Evolutionary conservation across 2,797 vertebrate genomes (phyloP).

Genomic region (Manis javanica): DNA sequence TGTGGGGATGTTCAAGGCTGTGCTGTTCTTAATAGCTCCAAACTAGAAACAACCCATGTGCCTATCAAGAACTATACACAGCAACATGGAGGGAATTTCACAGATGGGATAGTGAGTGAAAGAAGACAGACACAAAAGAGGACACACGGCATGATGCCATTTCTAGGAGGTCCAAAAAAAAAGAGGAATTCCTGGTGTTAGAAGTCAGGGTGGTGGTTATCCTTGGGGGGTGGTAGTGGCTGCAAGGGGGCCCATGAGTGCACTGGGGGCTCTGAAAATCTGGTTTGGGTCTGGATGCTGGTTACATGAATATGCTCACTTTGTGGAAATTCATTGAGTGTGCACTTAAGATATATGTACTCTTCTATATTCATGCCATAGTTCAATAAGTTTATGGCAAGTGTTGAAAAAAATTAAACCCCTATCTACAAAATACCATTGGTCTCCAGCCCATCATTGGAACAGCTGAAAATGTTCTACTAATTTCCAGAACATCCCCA

Average conservation of each 20-base stretch:
- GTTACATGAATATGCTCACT: not conserved
- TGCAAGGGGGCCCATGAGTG: accelerated
- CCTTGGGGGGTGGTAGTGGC: accelerated
- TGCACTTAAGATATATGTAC: accelerated
- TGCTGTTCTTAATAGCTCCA: not conserved
- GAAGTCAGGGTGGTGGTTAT: not conserved
- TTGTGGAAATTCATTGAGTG: not conserved
- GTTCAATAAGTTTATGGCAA: not conserved
- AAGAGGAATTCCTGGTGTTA: not conserved
- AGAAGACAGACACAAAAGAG: not conserved
- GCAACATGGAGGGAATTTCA: not conserved
- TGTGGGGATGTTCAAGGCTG: accelerated
- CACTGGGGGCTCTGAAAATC: not conserved
- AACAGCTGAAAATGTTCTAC: not conserved
- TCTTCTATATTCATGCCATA: not conserved
- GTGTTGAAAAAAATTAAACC: not conserved
- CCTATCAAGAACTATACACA: accelerated
- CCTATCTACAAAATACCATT: not conserved
- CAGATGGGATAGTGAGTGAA: accelerated
- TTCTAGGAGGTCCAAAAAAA: not conserved
- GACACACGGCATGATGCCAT: too few species aligned
- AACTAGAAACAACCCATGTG: not conserved
- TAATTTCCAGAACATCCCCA: not conserved
- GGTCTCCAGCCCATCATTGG: not conserved
- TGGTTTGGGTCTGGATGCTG: not conserved